Conservation (phyloP, 2,113 vertebrate species). For the Hydrochoerus hydrochaeris region DNA sequence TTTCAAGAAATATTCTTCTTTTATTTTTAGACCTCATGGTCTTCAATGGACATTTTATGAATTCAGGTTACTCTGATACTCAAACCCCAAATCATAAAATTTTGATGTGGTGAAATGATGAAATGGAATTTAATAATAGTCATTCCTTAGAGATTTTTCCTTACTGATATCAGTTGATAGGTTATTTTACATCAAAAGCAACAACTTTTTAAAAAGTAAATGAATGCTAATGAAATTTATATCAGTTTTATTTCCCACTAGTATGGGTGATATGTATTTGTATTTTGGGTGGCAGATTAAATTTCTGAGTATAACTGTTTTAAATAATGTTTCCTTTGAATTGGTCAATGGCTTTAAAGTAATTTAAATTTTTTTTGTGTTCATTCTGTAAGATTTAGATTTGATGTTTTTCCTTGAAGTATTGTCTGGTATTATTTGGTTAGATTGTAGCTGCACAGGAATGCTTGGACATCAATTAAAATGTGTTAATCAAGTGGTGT, state of each 20-base stretch:
- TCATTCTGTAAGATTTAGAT: background rate
- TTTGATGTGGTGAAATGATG: background rate
- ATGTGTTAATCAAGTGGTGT: constrained; percentile 1
- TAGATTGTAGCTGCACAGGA: constrained; percentile 38
- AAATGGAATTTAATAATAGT: constrained; percentile 37
- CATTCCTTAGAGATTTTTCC: constrained; percentile 29
- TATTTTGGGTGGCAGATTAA: constrained; percentile 28
- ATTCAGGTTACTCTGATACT: constrained; percentile 15
- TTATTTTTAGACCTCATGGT: background rate
- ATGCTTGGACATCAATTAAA: background rate
- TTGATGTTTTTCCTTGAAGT: constrained; percentile 42
- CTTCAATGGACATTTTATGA: background rate
- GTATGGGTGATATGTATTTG: constrained; percentile 22
- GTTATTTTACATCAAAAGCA: background rate
- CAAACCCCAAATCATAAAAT: constrained; percentile 30
- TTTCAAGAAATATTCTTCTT: background rate
- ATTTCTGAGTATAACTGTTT: constrained; percentile 19
- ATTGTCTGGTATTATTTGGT: background rate
- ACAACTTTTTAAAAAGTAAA: background rate
- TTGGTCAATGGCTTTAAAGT: background rate
- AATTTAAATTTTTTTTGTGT: constrained; percentile 31
- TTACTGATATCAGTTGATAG: background rate
- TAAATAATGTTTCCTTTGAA: constrained; percentile 23
- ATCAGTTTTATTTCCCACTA: background rate
- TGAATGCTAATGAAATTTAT: background rate